phyloP scores from a whole-genome alignment of 2,888 invertebrate species.

The Lycocerus yunnanus region DNA sequence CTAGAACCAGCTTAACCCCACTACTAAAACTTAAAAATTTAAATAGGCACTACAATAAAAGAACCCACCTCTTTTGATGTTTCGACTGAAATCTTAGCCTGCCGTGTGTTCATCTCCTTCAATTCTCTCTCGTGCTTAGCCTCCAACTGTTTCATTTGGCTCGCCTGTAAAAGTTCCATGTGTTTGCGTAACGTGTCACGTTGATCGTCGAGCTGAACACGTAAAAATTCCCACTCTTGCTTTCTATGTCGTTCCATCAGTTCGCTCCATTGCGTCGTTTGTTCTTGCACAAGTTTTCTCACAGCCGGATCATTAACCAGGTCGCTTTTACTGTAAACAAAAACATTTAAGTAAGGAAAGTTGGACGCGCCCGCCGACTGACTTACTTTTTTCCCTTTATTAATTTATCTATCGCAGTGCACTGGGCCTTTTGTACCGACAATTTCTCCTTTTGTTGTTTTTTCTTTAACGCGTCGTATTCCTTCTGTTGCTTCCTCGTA shows the following conservation, averaged over 20 bases:
- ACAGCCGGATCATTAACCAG: constrained; percentile 77
- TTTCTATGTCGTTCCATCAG: constrained; percentile 82
- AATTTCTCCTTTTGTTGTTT: constrained; percentile 92
- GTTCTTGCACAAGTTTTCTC: constrained; percentile 85
- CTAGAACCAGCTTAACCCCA: no score
- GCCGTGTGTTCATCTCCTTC: constrained; percentile 93
- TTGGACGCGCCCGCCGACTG: background rate
- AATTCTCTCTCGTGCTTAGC: constrained; percentile 91
- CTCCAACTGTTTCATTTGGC: constrained; percentile 88
- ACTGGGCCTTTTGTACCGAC: constrained; percentile 89
- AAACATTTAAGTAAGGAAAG: background rate
- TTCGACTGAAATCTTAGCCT: constrained; percentile 96
- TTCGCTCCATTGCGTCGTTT: constrained; percentile 93
- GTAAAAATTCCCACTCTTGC: constrained; percentile 82
- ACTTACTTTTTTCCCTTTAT: constrained; percentile 91
- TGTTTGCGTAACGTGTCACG: constrained; percentile 70
- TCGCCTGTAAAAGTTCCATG: constrained; percentile 80
- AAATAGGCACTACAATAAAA: no score
- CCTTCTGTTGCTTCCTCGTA: constrained; percentile 94
- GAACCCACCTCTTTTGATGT: constrained; percentile 87
- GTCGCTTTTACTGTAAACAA: constrained; percentile 71
- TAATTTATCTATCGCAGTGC: constrained; percentile 88
- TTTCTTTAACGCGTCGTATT: constrained; percentile 88
- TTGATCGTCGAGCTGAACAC: constrained; percentile 84
- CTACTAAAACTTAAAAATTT: no score